Base-by-base conservation (phyloP, 2,888 invertebrate species). In the Resseliella maxima region DNA sequence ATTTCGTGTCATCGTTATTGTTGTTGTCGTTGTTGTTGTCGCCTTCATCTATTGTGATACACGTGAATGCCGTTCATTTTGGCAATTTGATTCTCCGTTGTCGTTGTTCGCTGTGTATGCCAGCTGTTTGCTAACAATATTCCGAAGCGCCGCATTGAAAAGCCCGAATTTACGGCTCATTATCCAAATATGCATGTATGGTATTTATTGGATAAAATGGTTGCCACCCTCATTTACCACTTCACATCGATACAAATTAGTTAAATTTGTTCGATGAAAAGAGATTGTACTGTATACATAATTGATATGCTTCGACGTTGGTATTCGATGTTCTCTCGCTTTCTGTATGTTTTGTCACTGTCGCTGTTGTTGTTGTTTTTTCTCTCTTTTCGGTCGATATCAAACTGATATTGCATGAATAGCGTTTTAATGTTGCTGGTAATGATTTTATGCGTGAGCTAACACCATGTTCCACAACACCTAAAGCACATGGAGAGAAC, bases 381-480 rank as follows among this genome's bases (percentile, higher is more conserved):
- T 21, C 38, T 83, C 38, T 83, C 21, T 83, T 83, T 83, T 36
- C 12, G 31, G 31, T 64, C 27, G 64, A 64, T 18, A 64, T 18
- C 24, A 64, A 64, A 27, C 24, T 64, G 64, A 41, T 50, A 35
- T 81, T 6, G 36, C 36, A 35, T 81, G 35, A 36, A 81, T 36
- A 83, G 24, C 83, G 38, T 83, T 83, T 36, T 83, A 36, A 83
- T 38, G 31, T 83, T 12, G 38, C 38, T 83, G 83, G 38, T 83
- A 83, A 83, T 83, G 83, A 83, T 83, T 83, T 83, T 83, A 83
- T 83, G 83, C 83, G 83, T 83, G 83, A 83, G 83, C 38, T 38
- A 83, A 38, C 83, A 83, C 38, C 83, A 83, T 83, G n/a, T 38
- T 38, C 72, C 31, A 72, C 27, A 72, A 72, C 72, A 72, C 31